Percentiles rank a stretch among this genome's conserved stretches.
Evolutionary conservation across 1,140 invertebrate species (phyloP).

Genomic region (Chymomyza costata): DNA sequence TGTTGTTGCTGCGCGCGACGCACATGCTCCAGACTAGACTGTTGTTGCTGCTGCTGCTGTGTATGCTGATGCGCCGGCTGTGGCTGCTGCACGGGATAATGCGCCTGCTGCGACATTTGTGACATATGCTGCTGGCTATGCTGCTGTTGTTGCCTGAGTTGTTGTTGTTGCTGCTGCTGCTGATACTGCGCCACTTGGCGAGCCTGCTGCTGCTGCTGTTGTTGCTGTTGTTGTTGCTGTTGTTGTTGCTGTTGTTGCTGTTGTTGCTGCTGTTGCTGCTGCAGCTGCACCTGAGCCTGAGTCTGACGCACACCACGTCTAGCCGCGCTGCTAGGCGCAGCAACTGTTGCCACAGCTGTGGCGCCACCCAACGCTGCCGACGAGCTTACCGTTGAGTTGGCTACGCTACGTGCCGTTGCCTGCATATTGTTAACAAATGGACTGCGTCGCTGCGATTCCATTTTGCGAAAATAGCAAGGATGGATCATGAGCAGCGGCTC

Average conservation of each 20-base stretch:
- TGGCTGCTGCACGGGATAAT: constrained; percentile 70
- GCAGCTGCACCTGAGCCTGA: constrained; percentile 60
- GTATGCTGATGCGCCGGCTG: constrained; percentile 27
- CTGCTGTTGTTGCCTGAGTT: constrained; percentile 41
- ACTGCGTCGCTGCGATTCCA: constrained; percentile 84
- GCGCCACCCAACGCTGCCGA: constrained; percentile 45
- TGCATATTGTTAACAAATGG: constrained; percentile 84
- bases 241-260: constrained; percentile 46
- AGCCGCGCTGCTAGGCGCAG: constrained; percentile 44
- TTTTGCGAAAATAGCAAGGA: constrained; percentile 88
- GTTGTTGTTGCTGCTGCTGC: constrained; percentile 50
- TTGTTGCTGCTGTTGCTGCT: constrained; percentile 46
- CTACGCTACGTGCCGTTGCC: constrained; percentile 55
- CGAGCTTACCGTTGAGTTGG: constrained; percentile 49
- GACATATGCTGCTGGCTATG: constrained; percentile 73
- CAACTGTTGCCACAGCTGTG: constrained; percentile 28
- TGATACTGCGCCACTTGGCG: constrained; percentile 40
- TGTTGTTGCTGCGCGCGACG: constrained; percentile 48
- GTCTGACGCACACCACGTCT: constrained; percentile 42
- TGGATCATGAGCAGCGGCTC: constrained; percentile 89
- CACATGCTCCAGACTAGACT: constrained; percentile 50
- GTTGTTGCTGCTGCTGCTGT: constrained; percentile 59
- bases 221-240: constrained; percentile 50
- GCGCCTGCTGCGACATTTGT: constrained; percentile 74
- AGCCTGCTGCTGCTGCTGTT: constrained; percentile 35